These are phyloP conservation scores for Philonicus albiceps DNA, from an alignment of 2,888 invertebrate genomes.

Conservation along the genomic window DNA sequence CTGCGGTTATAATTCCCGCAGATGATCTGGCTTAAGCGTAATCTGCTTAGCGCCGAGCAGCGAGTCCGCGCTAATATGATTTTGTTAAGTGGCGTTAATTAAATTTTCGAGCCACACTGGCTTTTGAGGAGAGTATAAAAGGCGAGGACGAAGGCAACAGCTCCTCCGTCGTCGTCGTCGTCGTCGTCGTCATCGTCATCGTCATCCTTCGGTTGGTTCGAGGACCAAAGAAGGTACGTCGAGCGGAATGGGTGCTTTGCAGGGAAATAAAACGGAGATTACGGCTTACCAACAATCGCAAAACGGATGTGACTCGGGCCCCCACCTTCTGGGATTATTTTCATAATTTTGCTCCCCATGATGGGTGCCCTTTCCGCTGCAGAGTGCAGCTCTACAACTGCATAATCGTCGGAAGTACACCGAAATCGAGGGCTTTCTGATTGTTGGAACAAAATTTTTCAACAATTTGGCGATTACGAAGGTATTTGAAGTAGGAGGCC, in stretches of 20 bases:
- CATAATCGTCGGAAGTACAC: slow-evolving; percentile 51
- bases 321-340: not conserved
- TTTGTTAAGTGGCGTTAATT: slow-evolving; percentile 38
- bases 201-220: not conserved
- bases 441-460: slow-evolving; percentile 52
- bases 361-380: not conserved
- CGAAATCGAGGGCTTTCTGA: slow-evolving; percentile 52
- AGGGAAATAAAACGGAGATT: not conserved
- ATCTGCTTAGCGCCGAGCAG: slow-evolving; percentile 20
- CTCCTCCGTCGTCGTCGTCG: not conserved
- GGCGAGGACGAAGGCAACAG: not conserved
- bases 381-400: not conserved
- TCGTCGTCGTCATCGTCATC: not conserved
- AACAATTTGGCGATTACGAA: slow-evolving; percentile 51
- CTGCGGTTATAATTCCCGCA: slow-evolving; percentile 1
- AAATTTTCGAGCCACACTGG: slow-evolving; percentile 20
- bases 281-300: slow-evolving; percentile 6
- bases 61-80: slow-evolving; percentile 9
- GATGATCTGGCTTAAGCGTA: slow-evolving; percentile 14
- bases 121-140: not conserved
- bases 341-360: not conserved
- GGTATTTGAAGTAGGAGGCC: slow-evolving; percentile 49
- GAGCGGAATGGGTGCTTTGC: not conserved
- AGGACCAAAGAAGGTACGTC: not conserved
- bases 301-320: slow-evolving; percentile 20